A percentile compares a stretch with the other conserved stretches of the same genome.
phyloP scores from a whole-genome alignment of 2,888 invertebrate genomes.

The Heliconius erato region DNA sequence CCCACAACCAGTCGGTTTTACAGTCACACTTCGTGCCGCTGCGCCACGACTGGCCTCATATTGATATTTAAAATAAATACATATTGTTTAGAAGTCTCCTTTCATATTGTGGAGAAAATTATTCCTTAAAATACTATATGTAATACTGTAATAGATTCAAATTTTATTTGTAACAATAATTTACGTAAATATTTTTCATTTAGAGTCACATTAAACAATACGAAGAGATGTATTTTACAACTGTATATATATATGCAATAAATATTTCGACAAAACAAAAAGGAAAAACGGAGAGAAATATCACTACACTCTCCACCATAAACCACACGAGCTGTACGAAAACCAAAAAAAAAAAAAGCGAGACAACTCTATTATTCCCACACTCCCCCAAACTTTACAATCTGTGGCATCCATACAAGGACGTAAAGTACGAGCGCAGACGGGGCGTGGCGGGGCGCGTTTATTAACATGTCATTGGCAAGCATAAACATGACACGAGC shows the following conservation, averaged over 20 bases:
- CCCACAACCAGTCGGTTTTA: too few species aligned
- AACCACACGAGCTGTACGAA: background rate
- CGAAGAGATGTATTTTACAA: background rate
- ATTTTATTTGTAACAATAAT: background rate
- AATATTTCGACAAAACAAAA: too few species aligned
- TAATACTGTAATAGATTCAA: background rate
- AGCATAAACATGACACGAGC: constrained; percentile 56
- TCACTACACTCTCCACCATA: background rate
- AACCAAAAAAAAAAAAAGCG: background rate
- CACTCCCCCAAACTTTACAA: constrained; percentile 29
- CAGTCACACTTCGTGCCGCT: too few species aligned
- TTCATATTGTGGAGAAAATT: background rate
- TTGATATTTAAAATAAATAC: constrained; percentile 8
- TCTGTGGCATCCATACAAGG: constrained; percentile 37
- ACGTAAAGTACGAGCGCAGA: constrained; percentile 47
- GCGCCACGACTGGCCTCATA: too few species aligned
- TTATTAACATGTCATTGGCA: constrained; percentile 75
- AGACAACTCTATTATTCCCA: constrained; percentile 8
- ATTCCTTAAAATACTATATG: background rate
- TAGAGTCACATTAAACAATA: background rate
- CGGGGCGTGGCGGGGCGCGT: constrained; percentile 60
- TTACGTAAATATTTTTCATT: background rate
- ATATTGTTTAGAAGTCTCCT: background rate
- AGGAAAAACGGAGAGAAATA: background rate
- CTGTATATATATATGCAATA: too few species aligned